These are phyloP conservation scores for Entomyzon cyanotis DNA, from an alignment of 2,113 vertebrate genomes.

Conservation along the genomic window DNA sequence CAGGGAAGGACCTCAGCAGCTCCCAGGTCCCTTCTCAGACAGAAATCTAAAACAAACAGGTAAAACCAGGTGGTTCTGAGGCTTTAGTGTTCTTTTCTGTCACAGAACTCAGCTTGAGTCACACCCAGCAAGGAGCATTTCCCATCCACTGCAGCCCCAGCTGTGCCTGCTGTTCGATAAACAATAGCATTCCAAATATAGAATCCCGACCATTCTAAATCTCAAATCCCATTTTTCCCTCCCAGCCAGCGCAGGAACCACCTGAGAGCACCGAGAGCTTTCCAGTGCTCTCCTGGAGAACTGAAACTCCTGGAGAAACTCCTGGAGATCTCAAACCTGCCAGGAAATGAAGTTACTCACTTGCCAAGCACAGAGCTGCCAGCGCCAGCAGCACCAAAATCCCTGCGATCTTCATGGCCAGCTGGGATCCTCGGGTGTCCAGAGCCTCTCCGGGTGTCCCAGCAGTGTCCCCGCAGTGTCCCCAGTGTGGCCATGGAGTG, in stretches of 20 bases:
- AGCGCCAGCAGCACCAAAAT: neutral
- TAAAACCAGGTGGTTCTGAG: neutral
- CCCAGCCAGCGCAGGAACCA: neutral
- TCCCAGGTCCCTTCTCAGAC: neutral
- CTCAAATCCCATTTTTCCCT: neutral
- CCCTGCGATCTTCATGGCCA: neutral
- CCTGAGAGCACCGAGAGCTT: neutral
- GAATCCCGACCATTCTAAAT: neutral
- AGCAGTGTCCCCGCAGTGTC: neutral
- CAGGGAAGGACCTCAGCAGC: neutral
- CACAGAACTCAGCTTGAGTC: neutral
- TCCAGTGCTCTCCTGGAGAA: neutral
- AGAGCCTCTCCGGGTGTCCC: neutral
- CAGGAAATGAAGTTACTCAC: conserved; percentile 2
- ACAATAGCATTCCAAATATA: rapidly evolving
- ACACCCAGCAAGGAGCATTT: neutral
- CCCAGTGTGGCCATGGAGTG: rapidly evolving
- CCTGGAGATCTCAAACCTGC: neutral
- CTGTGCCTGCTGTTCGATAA: neutral
- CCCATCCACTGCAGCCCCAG: neutral
- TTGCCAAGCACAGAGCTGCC: conserved; percentile 15
- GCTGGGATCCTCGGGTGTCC: rapidly evolving
- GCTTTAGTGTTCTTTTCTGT: neutral
- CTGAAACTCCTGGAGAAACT: too few species aligned
- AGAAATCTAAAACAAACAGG: neutral